These are phyloP conservation scores for Hirtodrosophila cameraria DNA, from an alignment of 2,888 invertebrate genomes.

Conservation along the genomic window DNA sequence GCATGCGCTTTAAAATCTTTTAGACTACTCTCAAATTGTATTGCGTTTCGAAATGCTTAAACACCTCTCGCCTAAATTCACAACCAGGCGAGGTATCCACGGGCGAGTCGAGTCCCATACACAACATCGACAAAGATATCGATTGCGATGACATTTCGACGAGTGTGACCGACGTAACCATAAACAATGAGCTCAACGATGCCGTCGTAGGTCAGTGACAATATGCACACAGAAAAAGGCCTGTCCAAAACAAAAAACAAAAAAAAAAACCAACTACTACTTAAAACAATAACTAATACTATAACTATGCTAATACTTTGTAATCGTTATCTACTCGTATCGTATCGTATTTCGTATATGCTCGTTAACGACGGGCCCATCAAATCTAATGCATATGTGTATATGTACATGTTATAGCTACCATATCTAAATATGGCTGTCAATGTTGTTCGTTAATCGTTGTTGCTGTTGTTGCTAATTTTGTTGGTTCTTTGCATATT, in stretches of 20 bases:
- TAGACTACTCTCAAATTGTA: too few relatives aligned
- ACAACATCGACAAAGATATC: constrained; percentile 82
- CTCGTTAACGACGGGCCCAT: constrained; percentile 22
- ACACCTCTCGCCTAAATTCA: constrained; percentile 43
- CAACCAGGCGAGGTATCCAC: constrained; percentile 84
- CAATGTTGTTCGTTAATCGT: constrained; percentile 60
- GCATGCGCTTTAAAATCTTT: constrained; percentile 20
- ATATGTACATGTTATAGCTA: constrained; percentile 51
- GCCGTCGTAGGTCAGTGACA: constrained; percentile 84
- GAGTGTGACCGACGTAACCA: constrained; percentile 81
- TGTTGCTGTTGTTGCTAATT: constrained; percentile 57
- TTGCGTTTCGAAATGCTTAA: constrained; percentile 26
- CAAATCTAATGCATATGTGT: constrained; percentile 40
- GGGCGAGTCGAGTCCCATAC: constrained; percentile 83
- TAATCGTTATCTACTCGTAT: constrained; percentile 40
- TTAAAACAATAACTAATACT: constrained; percentile 8
- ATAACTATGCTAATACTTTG: constrained; percentile 34
- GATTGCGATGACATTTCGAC: constrained; percentile 82
- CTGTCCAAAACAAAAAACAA: constrained; percentile 10
- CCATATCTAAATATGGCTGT: constrained; percentile 53
- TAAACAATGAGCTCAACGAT: constrained; percentile 76
- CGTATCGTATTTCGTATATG: constrained; percentile 10
- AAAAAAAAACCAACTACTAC: constrained; percentile 18
- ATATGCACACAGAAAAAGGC: constrained; percentile 23
- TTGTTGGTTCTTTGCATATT: constrained; percentile 62